Conservation (phyloP, 2,113 vertebrate genomes). For the Picathartes gymnocephalus region DNA sequence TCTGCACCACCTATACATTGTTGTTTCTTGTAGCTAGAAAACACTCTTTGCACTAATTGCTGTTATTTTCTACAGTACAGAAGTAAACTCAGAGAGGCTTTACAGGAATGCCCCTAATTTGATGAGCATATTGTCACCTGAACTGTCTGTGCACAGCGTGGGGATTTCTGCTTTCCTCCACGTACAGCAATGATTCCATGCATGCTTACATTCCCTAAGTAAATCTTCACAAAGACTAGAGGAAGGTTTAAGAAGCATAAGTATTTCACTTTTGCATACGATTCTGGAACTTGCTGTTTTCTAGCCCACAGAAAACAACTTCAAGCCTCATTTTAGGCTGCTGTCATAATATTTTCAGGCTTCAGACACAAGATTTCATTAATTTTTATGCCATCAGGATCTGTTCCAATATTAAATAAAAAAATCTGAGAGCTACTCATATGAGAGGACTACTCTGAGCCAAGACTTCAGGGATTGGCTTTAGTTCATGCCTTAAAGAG, state of each 20-base stretch:
- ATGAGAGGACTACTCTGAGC: neutral
- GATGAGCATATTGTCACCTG: neutral
- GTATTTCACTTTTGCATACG: neutral
- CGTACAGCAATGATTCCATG: neutral
- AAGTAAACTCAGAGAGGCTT: neutral
- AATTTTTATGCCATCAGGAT: neutral
- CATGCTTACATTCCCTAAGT: neutral
- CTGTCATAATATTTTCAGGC: constrained; percentile 1
- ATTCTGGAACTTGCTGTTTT: neutral
- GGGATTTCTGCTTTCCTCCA: neutral
- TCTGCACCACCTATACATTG: neutral
- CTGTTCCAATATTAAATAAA: neutral
- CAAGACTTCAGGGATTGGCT: neutral
- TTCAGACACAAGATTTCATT: neutral
- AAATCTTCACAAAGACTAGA: neutral
- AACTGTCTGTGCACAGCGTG: neutral
- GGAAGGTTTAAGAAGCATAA: neutral
- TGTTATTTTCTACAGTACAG: neutral
- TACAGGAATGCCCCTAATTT: neutral
- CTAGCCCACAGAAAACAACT: neutral
- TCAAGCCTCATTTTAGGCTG: neutral
- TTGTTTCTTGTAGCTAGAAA: neutral
- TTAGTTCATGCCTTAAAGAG: neutral
- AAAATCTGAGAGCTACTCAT: neutral
- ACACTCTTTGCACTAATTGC: neutral